Percentiles rank a stretch among this genome's conserved stretches.
These are phyloP conservation scores for Podocnemis expansa DNA, from an alignment of 2,113 vertebrate species.

Conservation along the genomic window DNA sequence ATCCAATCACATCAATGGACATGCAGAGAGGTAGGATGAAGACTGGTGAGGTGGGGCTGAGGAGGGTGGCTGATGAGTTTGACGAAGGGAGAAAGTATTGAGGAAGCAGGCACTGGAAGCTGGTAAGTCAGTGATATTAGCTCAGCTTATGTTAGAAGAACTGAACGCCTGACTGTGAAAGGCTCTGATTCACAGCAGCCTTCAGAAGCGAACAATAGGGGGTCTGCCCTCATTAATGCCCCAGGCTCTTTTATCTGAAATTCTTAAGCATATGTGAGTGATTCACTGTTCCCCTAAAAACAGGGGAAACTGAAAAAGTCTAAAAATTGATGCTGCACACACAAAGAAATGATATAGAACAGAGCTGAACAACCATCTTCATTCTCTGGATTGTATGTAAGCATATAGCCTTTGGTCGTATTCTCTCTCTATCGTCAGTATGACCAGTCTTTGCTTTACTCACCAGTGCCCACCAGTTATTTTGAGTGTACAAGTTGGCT, in stretches of 20 bases:
- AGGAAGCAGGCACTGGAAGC: background rate
- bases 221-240: background rate
- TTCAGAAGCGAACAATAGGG: background rate
- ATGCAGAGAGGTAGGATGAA: background rate
- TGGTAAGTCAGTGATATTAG: background rate
- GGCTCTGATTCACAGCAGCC: background rate
- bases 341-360: background rate
- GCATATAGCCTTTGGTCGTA: background rate
- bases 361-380: background rate
- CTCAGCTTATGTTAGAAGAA: background rate
- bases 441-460: background rate
- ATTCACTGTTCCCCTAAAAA: background rate
- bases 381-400: background rate
- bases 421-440: rapidly evolving
- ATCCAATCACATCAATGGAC: no score
- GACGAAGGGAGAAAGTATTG: background rate
- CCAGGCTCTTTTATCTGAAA: background rate
- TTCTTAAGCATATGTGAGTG: background rate
- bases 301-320: background rate
- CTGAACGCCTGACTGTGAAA: background rate
- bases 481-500: background rate
- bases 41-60: background rate
- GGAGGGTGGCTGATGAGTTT: background rate
- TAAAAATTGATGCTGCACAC: background rate
- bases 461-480: background rate